These are phyloP conservation scores for silkworm (Bombyx mori) DNA, from an alignment of 1,140 invertebrate species.

Conservation along the genomic window DNA sequence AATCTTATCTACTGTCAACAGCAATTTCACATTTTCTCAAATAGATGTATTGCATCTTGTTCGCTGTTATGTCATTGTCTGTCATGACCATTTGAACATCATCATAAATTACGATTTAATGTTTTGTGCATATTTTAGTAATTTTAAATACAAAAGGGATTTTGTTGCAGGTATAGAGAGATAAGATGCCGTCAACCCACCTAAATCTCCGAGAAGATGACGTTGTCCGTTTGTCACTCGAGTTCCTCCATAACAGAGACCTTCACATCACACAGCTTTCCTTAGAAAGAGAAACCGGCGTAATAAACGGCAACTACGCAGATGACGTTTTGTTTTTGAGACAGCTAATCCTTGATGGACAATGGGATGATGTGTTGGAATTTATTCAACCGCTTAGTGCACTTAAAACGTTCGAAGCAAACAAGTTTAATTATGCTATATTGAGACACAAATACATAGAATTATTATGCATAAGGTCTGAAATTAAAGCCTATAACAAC, in stretches of 20 bases:
- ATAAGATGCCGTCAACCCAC: slow-evolving; percentile 82
- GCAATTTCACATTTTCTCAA: too few species aligned
- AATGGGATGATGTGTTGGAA: slow-evolving; percentile 97
- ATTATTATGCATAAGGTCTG: slow-evolving; percentile 93
- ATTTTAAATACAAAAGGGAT: neutral
- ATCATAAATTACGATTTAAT: too few species aligned
- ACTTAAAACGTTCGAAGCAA: slow-evolving; percentile 83
- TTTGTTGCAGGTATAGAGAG: slow-evolving; percentile 31
- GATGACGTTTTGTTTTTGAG: slow-evolving; percentile 95
- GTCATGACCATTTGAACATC: too few species aligned
- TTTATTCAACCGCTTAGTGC: slow-evolving; percentile 96
- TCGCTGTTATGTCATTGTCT: too few species aligned
- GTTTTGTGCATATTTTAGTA: too few species aligned
- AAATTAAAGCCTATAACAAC: slow-evolving; percentile 78
- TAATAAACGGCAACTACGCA: slow-evolving; percentile 92
- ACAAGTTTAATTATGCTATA: slow-evolving; percentile 89
- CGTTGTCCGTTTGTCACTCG: slow-evolving; percentile 90
- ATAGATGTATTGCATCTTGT: too few species aligned
- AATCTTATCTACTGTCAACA: too few species aligned
- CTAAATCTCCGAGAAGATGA: slow-evolving; percentile 91
- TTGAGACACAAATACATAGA: slow-evolving; percentile 95
- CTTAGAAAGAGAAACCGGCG: slow-evolving; percentile 94
- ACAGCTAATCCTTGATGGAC: slow-evolving; percentile 95
- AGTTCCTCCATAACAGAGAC: slow-evolving; percentile 93
- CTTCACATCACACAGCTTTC: slow-evolving; percentile 93